Evolutionary conservation across 2,797 vertebrate genomes (phyloP).

Genomic region (Cuculus canorus): DNA sequence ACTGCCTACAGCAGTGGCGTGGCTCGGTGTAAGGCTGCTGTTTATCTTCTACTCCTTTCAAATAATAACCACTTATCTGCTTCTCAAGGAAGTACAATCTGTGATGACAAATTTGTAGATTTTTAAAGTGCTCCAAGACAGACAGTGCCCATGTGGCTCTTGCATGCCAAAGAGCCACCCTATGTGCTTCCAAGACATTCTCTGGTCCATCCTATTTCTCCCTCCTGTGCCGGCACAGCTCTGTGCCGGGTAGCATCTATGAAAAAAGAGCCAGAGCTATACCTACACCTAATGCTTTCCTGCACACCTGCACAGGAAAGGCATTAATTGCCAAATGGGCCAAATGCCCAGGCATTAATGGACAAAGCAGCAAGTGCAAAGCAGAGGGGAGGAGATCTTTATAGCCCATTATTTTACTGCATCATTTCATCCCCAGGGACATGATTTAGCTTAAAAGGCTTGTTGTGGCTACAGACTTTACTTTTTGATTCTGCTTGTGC

Average conservation of each 20-base stretch:
- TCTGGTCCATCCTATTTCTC: neutral
- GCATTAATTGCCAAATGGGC: neutral
- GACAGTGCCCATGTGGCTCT: accelerated
- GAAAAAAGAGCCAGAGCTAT: neutral
- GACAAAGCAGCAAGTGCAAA: neutral
- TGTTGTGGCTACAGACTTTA: neutral
- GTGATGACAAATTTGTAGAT: neutral
- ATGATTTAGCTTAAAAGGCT: accelerated
- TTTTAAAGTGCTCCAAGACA: accelerated
- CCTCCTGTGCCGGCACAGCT: neutral
- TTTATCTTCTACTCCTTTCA: neutral
- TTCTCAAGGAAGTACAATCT: neutral
- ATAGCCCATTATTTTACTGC: neutral
- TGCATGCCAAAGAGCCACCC: accelerated
- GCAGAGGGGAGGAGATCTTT: neutral
- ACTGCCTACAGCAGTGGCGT: neutral
- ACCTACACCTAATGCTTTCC: neutral
- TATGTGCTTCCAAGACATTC: accelerated
- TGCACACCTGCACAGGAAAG: neutral
- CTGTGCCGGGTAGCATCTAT: accelerated
- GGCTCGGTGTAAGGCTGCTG: neutral
- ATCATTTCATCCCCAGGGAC: neutral
- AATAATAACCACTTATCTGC: neutral
- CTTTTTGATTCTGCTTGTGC: neutral
- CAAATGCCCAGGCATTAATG: neutral